phyloP scores from a whole-genome alignment of 2,797 vertebrate species.

The Decapterus maruadsi region DNA sequence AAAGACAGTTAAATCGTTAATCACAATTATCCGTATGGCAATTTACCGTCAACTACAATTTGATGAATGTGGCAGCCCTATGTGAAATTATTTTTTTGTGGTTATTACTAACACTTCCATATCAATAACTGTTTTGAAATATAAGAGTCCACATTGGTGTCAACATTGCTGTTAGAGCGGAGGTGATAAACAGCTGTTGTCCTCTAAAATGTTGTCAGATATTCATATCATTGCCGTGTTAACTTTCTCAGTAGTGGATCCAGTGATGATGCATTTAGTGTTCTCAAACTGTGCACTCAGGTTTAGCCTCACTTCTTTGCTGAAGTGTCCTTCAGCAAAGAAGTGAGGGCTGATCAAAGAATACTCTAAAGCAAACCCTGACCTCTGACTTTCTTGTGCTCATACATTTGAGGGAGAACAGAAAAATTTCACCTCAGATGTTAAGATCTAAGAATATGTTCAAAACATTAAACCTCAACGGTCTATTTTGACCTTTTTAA shows the following conservation, averaged over 20 bases:
- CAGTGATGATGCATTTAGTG: not conserved
- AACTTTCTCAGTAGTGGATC: not conserved
- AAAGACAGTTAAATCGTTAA: no score
- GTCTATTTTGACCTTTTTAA: conserved; percentile 36
- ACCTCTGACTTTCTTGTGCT: not conserved
- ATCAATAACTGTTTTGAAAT: not conserved
- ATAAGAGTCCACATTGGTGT: not conserved
- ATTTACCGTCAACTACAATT: no score
- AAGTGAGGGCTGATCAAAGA: not conserved
- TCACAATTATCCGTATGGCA: no score
- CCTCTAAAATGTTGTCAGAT: not conserved
- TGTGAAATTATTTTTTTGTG: not conserved
- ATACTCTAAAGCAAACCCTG: conserved; percentile 10
- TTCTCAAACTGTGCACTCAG: not conserved
- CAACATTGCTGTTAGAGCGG: not conserved
- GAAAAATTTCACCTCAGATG: not conserved
- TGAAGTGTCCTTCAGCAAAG: not conserved
- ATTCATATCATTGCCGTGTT: not conserved
- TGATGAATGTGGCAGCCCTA: no score
- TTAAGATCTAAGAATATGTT: conserved; percentile 12
- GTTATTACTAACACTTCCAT: not conserved
- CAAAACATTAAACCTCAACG: not conserved
- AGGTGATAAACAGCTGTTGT: not conserved
- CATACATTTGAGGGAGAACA: not conserved
- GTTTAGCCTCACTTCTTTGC: not conserved